Evolutionary conservation across 2,113 vertebrate genomes (phyloP).

Genomic region (Gavia stellata): DNA sequence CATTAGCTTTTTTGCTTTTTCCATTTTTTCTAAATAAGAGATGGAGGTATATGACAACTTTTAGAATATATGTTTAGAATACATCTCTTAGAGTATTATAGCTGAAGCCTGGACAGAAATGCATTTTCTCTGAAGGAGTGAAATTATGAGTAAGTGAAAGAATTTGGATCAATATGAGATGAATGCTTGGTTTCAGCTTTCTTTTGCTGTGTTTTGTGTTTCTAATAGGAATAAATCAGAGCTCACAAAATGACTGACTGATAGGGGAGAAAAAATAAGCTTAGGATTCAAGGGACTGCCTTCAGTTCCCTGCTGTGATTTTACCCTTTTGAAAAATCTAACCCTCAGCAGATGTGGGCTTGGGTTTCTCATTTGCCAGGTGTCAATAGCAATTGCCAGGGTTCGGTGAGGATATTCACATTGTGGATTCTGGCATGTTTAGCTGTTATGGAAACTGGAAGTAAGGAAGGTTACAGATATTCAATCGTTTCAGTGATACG

Average conservation of each 20-base stretch:
- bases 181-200: background rate
- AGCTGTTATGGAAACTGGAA: background rate
- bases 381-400: background rate
- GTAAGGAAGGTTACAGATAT: background rate
- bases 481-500: background rate
- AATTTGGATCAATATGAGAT: background rate
- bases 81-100: background rate
- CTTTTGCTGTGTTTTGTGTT: background rate
- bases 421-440: background rate
- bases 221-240: background rate
- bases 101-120: background rate
- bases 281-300: background rate
- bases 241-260: background rate
- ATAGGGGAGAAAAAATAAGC: background rate
- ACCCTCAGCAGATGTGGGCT: background rate
- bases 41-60: background rate
- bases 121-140: conserved; percentile 1
- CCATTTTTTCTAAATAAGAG: background rate
- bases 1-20: background rate
- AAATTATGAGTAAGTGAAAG: conserved; percentile 2
- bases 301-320: background rate
- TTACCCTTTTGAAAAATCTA: background rate
- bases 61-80: conserved; percentile 21
- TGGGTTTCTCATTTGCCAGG: background rate
- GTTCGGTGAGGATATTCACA: background rate